Evolutionary conservation across 2,113 vertebrate species (phyloP).

Genomic region (Microcebus tavaratra): DNA sequence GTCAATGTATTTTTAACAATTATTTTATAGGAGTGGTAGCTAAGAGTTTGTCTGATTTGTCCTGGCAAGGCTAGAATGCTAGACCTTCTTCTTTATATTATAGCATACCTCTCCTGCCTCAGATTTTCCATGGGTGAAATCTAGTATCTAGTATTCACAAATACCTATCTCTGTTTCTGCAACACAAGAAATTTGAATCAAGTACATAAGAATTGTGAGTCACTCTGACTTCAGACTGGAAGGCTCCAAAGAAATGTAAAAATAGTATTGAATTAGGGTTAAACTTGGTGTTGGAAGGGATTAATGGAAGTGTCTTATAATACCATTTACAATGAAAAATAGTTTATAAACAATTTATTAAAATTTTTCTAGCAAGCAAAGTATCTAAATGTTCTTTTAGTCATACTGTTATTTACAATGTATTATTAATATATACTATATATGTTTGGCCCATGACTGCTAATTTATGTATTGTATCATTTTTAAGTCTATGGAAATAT

Average conservation of each 20-base stretch:
- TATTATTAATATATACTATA: not conserved
- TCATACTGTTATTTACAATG: not conserved
- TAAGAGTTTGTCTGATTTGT: conserved; percentile 1
- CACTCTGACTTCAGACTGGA: conserved; percentile 24
- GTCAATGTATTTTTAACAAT: not conserved
- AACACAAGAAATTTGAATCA: not conserved
- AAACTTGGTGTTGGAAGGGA: not conserved
- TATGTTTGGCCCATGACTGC: not conserved
- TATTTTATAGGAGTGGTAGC: not conserved
- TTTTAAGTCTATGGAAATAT: not conserved
- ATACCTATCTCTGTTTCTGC: not conserved
- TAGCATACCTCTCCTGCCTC: not conserved
- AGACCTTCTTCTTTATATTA: not conserved
- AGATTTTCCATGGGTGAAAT: conserved; percentile 2
- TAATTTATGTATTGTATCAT: not conserved
- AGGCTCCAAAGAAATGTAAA: not conserved
- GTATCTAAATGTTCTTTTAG: not conserved
- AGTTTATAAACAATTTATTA: not conserved
- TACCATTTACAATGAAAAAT: not conserved
- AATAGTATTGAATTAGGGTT: not conserved
- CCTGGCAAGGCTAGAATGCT: not conserved
- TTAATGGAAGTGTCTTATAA: not conserved
- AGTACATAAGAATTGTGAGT: not conserved
- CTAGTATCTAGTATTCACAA: not conserved
- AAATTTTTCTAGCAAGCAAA: not conserved